Evolutionary conservation across 2,113 vertebrate genomes (phyloP).

Genomic region (Catharus fuscescens): DNA sequence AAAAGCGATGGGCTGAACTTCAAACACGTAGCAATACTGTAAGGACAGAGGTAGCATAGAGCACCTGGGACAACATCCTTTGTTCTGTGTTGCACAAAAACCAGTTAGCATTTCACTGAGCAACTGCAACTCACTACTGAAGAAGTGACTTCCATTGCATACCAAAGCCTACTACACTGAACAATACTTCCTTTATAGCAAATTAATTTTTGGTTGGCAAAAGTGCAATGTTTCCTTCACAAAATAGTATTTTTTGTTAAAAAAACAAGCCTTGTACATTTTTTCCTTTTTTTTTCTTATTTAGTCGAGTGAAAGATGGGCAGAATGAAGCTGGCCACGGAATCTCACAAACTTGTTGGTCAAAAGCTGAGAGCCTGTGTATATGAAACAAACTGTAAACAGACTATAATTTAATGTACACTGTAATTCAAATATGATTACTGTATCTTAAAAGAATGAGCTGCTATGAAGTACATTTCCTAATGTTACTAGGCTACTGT

Average conservation of each 20-base stretch:
- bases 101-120: slow-evolving; percentile 71
- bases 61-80: slow-evolving; percentile 48
- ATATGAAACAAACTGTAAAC: slow-evolving; percentile 77
- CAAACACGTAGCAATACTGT: slow-evolving; percentile 84
- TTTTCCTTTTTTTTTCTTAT: slow-evolving; percentile 64
- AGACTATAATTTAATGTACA: slow-evolving; percentile 77
- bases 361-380: slow-evolving; percentile 83
- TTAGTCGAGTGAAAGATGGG: slow-evolving; percentile 73
- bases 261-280: slow-evolving; percentile 65
- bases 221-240: slow-evolving; percentile 91
- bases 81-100: slow-evolving; percentile 81
- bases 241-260: slow-evolving; percentile 78
- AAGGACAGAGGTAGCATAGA: slow-evolving; percentile 72
- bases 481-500: slow-evolving; percentile 89
- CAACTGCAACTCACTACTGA: slow-evolving; percentile 80
- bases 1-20: slow-evolving; percentile 77
- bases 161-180: slow-evolving; percentile 86
- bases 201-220: slow-evolving; percentile 83
- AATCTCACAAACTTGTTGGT: slow-evolving; percentile 68
- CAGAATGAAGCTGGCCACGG: slow-evolving; percentile 83
- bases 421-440: slow-evolving; percentile 79
- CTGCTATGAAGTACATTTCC: slow-evolving; percentile 80
- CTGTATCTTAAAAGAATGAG: slow-evolving; percentile 78
- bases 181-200: slow-evolving; percentile 78
- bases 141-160: slow-evolving; percentile 82